Percentiles rank a stretch among this genome's conserved stretches.
These are phyloP conservation scores for Armadillidium nasatum DNA, from an alignment of 1,140 invertebrate species.

Conservation along the genomic window DNA sequence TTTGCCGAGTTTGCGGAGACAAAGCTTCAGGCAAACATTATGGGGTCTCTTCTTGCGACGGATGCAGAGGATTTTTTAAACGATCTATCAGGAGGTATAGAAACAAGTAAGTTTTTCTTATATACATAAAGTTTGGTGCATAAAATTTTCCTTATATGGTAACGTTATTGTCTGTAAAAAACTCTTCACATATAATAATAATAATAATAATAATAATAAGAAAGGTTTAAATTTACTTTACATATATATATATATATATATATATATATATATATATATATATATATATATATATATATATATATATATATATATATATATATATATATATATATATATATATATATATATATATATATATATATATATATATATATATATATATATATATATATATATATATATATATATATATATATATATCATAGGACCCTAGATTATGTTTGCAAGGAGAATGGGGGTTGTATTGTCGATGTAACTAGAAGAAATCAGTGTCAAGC, in stretches of 20 bases:
- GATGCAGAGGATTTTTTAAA: constrained; percentile 88
- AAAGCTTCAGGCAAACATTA: constrained; percentile 52
- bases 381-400: constrained; percentile 10
- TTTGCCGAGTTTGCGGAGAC: constrained; percentile 19
- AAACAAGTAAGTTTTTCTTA: constrained; percentile 23
- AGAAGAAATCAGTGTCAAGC: constrained; percentile 91
- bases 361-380: constrained; percentile 6
- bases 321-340: neutral
- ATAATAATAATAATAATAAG: too few species aligned
- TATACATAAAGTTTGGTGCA: neutral
- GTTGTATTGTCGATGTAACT: constrained; percentile 85
- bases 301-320: constrained; percentile 12
- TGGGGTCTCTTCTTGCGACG: constrained; percentile 80
- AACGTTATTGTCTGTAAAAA: neutral
- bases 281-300: constrained; percentile 16
- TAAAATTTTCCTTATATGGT: neutral
- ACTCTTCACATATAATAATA: too few species aligned
- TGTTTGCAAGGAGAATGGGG: constrained; percentile 83
- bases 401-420: constrained; percentile 1
- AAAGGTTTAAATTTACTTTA: too few species aligned
- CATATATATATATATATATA: constrained; percentile 17
- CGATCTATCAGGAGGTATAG: constrained; percentile 66
- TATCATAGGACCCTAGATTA: constrained; percentile 75
- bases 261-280: constrained; percentile 19
- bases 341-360: neutral